Conservation (phyloP, 2,797 vertebrate genomes). For the Lepus townsendii region DNA sequence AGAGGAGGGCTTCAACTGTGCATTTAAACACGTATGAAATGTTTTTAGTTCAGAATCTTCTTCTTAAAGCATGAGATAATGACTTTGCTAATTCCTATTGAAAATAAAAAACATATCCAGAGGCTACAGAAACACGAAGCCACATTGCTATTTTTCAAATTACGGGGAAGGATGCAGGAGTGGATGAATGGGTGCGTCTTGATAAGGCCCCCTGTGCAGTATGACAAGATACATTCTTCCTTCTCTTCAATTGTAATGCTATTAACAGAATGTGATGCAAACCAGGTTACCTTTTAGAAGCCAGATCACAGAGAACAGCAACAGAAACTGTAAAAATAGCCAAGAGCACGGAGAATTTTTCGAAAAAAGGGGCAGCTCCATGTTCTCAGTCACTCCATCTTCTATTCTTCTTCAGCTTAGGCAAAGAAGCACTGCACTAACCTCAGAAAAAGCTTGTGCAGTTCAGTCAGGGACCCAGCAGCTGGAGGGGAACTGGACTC, state of each 20-base stretch:
- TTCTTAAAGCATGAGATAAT: conserved; percentile 8
- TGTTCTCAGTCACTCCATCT: not conserved
- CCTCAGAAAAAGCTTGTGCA: not conserved
- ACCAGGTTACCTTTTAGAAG: not conserved
- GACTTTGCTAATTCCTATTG: not conserved
- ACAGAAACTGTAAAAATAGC: not conserved
- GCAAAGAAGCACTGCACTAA: not conserved
- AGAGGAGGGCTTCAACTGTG: not conserved
- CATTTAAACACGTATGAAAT: not conserved
- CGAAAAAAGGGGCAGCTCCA: not conserved
- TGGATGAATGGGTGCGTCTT: not conserved
- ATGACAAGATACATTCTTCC: not conserved
- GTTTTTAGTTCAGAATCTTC: not conserved
- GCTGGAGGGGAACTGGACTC: not conserved
- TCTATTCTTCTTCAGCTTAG: not conserved
- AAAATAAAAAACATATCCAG: conserved; percentile 37
- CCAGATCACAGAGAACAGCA: not conserved
- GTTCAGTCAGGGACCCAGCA: not conserved
- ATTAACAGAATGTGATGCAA: not conserved
- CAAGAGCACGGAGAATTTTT: not conserved
- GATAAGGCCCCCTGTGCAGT: not conserved
- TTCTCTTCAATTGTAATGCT: not conserved
- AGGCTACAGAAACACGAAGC: conserved; percentile 9
- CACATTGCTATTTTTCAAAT: not conserved
- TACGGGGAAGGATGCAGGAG: not conserved